Conservation (phyloP, 2,113 vertebrate genomes). For the Xiphophorus hellerii region DNA sequence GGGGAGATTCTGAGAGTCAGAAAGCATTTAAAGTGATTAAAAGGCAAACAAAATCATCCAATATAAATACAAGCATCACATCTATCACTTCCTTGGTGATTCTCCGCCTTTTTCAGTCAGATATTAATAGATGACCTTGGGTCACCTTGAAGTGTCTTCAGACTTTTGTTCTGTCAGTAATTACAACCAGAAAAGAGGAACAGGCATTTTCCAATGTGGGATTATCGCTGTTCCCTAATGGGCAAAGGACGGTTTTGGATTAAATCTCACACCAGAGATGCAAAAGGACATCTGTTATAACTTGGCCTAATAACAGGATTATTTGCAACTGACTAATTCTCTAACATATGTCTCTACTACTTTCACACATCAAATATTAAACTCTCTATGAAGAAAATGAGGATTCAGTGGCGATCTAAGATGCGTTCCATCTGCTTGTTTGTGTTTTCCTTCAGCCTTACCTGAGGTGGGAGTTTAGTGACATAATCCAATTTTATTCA, state of each 20-base stretch:
- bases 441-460: not conserved
- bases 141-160: slow-evolving; percentile 33
- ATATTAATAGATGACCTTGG: slow-evolving; percentile 30
- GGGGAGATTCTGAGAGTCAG: slow-evolving; percentile 25
- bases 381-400: not conserved
- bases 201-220: slow-evolving; percentile 48
- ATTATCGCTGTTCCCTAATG: slow-evolving; percentile 51
- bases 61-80: not conserved
- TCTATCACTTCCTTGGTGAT: slow-evolving; percentile 5
- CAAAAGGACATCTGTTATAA: slow-evolving; percentile 56
- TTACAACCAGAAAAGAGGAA: slow-evolving; percentile 21
- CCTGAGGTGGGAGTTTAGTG: not conserved
- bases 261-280: slow-evolving; percentile 62
- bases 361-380: slow-evolving; percentile 35
- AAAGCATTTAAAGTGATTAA: slow-evolving; percentile 20
- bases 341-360: slow-evolving; percentile 40
- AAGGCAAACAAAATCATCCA: slow-evolving; percentile 15
- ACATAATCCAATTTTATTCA: not conserved
- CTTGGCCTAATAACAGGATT: slow-evolving; percentile 59
- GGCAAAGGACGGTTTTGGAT: slow-evolving; percentile 43
- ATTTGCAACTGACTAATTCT: slow-evolving; percentile 1
- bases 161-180: slow-evolving; percentile 6
- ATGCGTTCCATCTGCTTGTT: not conserved
- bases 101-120: not conserved
- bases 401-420: not conserved